Base-by-base conservation (phyloP, 2,797 vertebrate genomes). In the Cuculus canorus region DNA sequence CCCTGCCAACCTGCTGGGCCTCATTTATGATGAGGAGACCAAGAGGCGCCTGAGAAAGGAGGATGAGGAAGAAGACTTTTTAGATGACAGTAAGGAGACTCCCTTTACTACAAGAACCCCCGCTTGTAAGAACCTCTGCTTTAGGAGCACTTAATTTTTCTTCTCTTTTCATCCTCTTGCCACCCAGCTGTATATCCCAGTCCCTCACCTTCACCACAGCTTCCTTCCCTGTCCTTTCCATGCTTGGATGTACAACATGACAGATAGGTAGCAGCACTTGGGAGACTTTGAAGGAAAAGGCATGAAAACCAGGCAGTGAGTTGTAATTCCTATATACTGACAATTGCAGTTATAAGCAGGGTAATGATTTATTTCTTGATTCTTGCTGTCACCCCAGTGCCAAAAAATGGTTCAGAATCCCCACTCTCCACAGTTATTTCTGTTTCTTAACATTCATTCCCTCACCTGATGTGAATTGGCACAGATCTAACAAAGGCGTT, bases 21-120 rank as follows among this genome's bases (percentile, higher is more conserved):
- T 99, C 95, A 99, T 99, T 94, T 99, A 99, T 41, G 99, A 99
- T 39, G 99, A 99, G 60, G 99, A 99, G 95, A 99, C 99, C 94
- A 99, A 99, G 96, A 98, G 99, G 54, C 98, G 98, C n/a, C 98
- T 99, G 96, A 99, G 98, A 70, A 99, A 99, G 96, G 99, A 99
- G 95, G 99, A 99, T 79, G 99, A 99, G 97, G 99, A 99, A 65
- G 99, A 99, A 98, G 99, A 99, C 97, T 99, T 99, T 98, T 98
- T 99, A 97, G 99, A 99, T 97, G 99, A 99, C 98, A 99, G 99
- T 99, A 98, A 98, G 99, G 98, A 98, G 98, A 98, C 97, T 98
- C 98, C 98, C 98, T 98, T 98, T 98, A 98, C 98, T 98, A 98
- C 98, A 98, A 98, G 97, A 98, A 96, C 96, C 98, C 98, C 97